A percentile compares a stretch with the other conserved stretches of the same genome.
Evolutionary conservation across 2,113 vertebrate genomes (phyloP).

Genomic region (Phrynosoma blainvillii): DNA sequence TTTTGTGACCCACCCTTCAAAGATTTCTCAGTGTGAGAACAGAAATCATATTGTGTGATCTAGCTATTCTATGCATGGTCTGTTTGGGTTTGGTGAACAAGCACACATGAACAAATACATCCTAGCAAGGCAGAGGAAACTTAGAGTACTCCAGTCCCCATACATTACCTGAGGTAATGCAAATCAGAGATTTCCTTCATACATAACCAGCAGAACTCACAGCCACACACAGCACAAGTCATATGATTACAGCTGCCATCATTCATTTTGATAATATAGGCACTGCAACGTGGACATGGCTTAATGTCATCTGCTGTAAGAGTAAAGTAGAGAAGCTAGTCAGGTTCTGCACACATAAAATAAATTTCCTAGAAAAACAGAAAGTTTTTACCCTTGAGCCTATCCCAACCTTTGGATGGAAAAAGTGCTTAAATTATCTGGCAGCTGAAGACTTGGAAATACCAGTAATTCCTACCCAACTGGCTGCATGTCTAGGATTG

Average conservation of each 20-base stretch:
- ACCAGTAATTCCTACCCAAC: not conserved
- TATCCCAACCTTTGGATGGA: not conserved
- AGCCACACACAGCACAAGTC: constrained; percentile 97
- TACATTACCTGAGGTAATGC: constrained; percentile 96
- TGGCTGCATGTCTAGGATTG: not conserved
- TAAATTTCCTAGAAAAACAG: not conserved
- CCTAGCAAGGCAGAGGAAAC: not conserved
- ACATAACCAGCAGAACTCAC: constrained; percentile 99
- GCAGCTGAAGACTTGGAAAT: not conserved
- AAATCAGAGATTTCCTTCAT: constrained; percentile 99
- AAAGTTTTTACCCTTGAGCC: not conserved
- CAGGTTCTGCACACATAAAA: constrained; percentile 7
- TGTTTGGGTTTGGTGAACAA: not conserved
- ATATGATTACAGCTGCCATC: constrained; percentile 99
- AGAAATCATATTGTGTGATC: not conserved
- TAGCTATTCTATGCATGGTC: not conserved
- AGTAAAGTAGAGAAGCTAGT: not conserved
- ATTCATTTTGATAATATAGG: constrained; percentile 99
- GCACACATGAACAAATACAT: not conserved
- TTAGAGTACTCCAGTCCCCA: not conserved
- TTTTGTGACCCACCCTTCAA: not conserved
- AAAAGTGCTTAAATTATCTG: not conserved
- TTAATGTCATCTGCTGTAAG: constrained; percentile 94
- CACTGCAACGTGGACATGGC: constrained; percentile 94
- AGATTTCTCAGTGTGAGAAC: not conserved